Conservation (phyloP, 2,888 invertebrate species). For the Thecocarcelia acutangulata region DNA sequence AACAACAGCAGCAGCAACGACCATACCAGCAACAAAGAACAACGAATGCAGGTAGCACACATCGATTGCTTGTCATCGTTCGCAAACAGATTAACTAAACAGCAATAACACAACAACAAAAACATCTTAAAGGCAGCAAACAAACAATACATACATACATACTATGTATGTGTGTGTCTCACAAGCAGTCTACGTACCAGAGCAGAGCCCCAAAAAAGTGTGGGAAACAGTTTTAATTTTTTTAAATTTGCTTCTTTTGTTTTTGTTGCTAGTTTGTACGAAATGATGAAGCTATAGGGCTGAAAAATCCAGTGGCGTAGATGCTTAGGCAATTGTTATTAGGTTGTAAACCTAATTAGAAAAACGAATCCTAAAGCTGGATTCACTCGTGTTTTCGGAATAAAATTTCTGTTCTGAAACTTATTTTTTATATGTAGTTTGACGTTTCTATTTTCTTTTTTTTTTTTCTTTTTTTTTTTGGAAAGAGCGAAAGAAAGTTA, state of each 20-base stretch:
- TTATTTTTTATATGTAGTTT: too few species aligned
- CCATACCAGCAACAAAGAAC: constrained; percentile 44
- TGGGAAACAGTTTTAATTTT: constrained; percentile 73
- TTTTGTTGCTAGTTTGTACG: constrained; percentile 29
- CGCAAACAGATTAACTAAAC: constrained; percentile 67
- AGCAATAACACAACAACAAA: constrained; percentile 48
- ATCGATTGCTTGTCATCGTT: constrained; percentile 70
- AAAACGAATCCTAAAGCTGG: too few species aligned
- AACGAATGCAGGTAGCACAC: constrained; percentile 71
- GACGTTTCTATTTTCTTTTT: too few species aligned
- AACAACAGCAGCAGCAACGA: constrained; percentile 56
- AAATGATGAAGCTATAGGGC: constrained; percentile 61
- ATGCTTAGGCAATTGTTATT: not conserved
- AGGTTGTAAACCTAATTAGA: too few species aligned
- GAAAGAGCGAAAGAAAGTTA: too few species aligned
- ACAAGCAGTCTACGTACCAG: constrained; percentile 35
- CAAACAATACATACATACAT: not conserved
- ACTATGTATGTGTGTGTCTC: constrained; percentile 17
- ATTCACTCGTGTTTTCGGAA: too few species aligned
- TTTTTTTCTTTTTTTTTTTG: too few species aligned
- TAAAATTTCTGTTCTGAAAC: too few species aligned
- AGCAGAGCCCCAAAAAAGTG: constrained; percentile 72
- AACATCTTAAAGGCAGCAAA: constrained; percentile 37
- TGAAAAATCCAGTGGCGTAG: constrained; percentile 58
- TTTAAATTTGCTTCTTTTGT: constrained; percentile 56